Conservation (phyloP, 2,113 vertebrate species). For the Chionomys nivalis region DNA sequence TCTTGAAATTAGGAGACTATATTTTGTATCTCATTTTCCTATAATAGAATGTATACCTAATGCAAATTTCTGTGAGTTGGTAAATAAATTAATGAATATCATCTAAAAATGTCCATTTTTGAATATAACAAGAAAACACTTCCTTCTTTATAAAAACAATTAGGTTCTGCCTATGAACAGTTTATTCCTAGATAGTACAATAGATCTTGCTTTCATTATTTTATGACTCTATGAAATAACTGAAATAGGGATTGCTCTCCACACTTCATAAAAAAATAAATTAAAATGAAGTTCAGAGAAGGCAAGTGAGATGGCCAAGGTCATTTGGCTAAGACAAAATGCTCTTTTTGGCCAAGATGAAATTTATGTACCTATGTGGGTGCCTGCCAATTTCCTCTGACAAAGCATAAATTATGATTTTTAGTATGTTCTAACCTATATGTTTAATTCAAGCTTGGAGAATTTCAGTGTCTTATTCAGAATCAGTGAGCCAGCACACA, state of each 20-base stretch:
- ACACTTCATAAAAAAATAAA: background rate
- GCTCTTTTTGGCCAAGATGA: background rate
- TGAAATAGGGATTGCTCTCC: background rate
- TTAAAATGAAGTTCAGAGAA: background rate
- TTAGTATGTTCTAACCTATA: background rate
- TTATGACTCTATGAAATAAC: background rate
- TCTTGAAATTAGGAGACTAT: background rate
- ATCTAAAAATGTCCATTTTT: background rate
- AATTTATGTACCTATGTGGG: background rate
- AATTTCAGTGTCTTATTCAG: background rate
- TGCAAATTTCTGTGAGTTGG: background rate
- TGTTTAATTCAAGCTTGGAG: background rate
- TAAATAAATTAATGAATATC: background rate
- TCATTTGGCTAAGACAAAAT: slow-evolving; percentile 15
- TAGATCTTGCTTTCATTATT: background rate
- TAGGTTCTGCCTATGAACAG: background rate
- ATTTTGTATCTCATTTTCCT: slow-evolving; percentile 7
- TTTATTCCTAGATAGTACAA: background rate
- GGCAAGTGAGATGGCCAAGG: background rate
- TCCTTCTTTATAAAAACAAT: background rate
- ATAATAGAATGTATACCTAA: background rate
- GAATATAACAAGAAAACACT: background rate
- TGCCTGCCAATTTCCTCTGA: background rate
- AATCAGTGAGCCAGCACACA: background rate
- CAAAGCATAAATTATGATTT: background rate